Base-by-base conservation (phyloP, 2,113 vertebrate species). In the Daphoenositta chrysoptera region DNA sequence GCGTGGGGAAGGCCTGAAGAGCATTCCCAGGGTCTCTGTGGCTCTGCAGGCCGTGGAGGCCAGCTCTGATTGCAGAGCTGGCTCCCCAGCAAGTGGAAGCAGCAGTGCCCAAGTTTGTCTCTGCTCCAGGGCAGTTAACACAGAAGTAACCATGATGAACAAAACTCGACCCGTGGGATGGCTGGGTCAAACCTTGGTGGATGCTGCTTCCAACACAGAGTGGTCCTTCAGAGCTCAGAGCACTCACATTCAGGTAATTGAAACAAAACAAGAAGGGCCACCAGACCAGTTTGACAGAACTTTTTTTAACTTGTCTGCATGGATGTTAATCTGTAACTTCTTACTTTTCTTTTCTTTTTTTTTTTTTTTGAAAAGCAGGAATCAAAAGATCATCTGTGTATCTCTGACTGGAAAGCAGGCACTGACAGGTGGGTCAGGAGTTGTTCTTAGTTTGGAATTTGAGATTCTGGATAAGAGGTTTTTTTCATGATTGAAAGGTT, bases 81-180 rank as follows among this genome's bases (percentile, higher is more conserved):
- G 79, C 71, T 97, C 97, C 79, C 97, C 96, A 30, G 24, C 51
- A 15, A 97, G 96, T 90, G 93, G 96, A 15, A 95, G 93, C 9
- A 96, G 84, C 30, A 96, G 56, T 23, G 33, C 92, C 28, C 83
- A 53, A 30, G 31, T 70, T 22, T 40, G 71, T 14, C n/a, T 97
- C 6, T 69, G 37, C 1, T 97, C 97, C 50, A 89, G 80, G 26
- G 96, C 96, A 47, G 42, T 94, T 69, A 98, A 97, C 65, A 97
- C 97, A 4, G 95, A 97, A 27, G 73, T 97, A 24, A 97, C 93
- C 1, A 90, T 96, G 96, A 94, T 96, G 96, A 96, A 42, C 53
- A 96, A 85, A 61, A 83, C 39, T 10, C 42, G 23, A 2, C 88
- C 90, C 0, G 2, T 17, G 3, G 65, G 51, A 3, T 87, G 94